A percentile compares a stretch with the other conserved stretches of the same genome.
These are phyloP conservation scores for Ormia ochracea DNA, from an alignment of 2,888 invertebrate species.

Conservation along the genomic window DNA sequence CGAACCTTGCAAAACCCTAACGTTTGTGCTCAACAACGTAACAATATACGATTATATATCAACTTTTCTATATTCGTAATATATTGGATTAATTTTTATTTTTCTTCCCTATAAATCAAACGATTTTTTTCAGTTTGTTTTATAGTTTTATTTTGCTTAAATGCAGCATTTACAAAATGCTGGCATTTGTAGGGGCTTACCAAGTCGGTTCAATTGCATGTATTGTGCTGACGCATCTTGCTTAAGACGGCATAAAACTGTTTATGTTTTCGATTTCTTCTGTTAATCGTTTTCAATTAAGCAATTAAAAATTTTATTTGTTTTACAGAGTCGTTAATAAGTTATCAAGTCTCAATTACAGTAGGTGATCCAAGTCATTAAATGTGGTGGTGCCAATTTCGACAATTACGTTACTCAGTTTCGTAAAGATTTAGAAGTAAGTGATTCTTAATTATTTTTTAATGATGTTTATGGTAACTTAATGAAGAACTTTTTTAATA, in stretches of 20 bases:
- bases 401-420: constrained; percentile 12
- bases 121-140: too few species aligned
- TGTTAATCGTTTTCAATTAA: not conserved
- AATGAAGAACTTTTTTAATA: constrained; percentile 24
- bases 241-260: not conserved
- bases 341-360: not conserved
- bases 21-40: too few species aligned
- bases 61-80: too few species aligned
- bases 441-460: not conserved
- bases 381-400: constrained; percentile 14
- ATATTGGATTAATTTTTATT: too few species aligned
- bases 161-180: too few species aligned
- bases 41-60: too few species aligned
- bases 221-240: not conserved
- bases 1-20: too few species aligned
- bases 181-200: too few species aligned
- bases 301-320: constrained; percentile 10
- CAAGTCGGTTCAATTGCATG: too few species aligned
- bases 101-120: too few species aligned
- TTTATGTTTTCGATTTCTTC: not conserved
- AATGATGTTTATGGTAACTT: constrained; percentile 33
- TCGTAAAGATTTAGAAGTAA: not conserved
- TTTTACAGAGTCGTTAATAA: not conserved
- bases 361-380: constrained; percentile 33
- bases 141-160: too few species aligned